Evolutionary conservation across 2,797 vertebrate genomes (phyloP), one percentile per base, ranked within the genome.

Genomic region (Labeo calbasu): DNA sequence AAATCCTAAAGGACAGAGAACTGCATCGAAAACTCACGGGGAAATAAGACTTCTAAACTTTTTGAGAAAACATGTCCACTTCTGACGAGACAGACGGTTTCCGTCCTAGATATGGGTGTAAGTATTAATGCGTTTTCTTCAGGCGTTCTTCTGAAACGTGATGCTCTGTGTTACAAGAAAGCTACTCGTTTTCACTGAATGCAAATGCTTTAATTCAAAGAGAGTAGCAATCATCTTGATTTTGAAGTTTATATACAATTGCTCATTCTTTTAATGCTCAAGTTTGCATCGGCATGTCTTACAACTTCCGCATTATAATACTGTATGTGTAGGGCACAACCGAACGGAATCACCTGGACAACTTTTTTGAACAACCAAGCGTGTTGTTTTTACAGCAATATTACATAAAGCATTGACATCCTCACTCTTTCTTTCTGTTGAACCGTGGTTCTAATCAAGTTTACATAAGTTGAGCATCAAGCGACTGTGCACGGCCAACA

Each of bases 81-180:
- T 95, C 95, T 84, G 96, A 96, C 75, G 96, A 96, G 63, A 66
- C 91, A 17, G 96, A 96, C 92, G 95, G 93, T 72, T 84, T 89
- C 81, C 93, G 95, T 89, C 95, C 96, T n/a, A 93, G 95, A 91
- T 96, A 96, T 90, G 96, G 96, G 91, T 96, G 96, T 96, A 93
- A 96, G 96, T 96, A 72, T 21, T 14, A 17, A 50, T 61, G 21
- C 8, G 43, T 72, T 69, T 81, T 76, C 85, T 86, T 36, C 28
- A 5, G 76, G 28, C 55, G 53, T 69, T 46, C 65, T 48, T 69
- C 65, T 63, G 23, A 57, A 13, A 65, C 57, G 40, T 57, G 75
- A 50, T 48, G 4, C 40, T 61, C 8, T 4, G 53, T 51, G 73
- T 13, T 61, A n/a, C 14, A 36, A 48, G 25, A 50, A n/a, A 15